These are phyloP conservation scores for Sphaerophoria taeniata DNA, from an alignment of 2,888 invertebrate genomes.

Conservation along the genomic window DNA sequence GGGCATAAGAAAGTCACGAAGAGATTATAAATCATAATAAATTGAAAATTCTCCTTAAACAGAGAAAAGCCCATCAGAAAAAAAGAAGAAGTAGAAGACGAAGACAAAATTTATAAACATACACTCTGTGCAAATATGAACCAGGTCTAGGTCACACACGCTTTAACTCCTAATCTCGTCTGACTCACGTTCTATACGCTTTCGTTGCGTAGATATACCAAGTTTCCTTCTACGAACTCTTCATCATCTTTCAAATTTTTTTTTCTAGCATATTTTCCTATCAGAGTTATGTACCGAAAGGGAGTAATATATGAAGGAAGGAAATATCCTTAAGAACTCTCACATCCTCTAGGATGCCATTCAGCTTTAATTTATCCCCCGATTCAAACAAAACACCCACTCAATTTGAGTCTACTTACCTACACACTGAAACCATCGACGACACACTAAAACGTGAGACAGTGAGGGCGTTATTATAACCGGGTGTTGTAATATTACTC, in stretches of 20 bases:
- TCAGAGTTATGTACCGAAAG: constrained; percentile 3
- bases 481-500: constrained; percentile 56
- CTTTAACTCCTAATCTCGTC: constrained; percentile 35
- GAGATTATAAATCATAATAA: constrained; percentile 65
- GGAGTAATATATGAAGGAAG: constrained; percentile 10
- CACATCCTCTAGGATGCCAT: constrained; percentile 27
- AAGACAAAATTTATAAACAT: constrained; percentile 4
- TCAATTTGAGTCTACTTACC: constrained; percentile 25
- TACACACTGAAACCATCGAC: not conserved
- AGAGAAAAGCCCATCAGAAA: not conserved
- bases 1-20: constrained; percentile 60
- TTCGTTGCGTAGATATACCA: not conserved
- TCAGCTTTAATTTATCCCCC: constrained; percentile 55
- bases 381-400: constrained; percentile 25
- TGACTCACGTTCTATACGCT: constrained; percentile 33
- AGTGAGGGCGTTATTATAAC: not conserved
- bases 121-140: constrained; percentile 35
- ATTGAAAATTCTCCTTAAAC: constrained; percentile 31
- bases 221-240: constrained; percentile 1
- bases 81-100: not conserved
- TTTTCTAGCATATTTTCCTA: constrained; percentile 5
- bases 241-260: not conserved
- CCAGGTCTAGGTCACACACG: constrained; percentile 68
- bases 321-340: constrained; percentile 41
- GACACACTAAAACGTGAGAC: not conserved